Conservation (phyloP, 1,140 invertebrate genomes). For the Lethocerus indicus region DNA sequence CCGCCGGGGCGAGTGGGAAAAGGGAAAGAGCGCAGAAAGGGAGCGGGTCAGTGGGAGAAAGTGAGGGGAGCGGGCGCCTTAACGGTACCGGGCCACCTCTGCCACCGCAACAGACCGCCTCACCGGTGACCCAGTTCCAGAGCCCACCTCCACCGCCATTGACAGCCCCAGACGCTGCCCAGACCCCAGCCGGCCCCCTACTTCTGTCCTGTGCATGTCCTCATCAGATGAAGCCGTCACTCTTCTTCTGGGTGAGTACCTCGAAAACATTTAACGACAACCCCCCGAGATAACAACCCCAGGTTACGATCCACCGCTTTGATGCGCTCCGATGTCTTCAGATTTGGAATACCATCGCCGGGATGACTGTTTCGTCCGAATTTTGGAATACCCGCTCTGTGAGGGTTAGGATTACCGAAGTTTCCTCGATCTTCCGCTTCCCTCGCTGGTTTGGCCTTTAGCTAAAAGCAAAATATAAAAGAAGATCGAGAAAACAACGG, state of each 20-base stretch:
- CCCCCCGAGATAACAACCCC: not conserved
- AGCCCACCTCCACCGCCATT: too few species aligned
- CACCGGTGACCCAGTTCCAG: conserved; percentile 2
- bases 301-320: not conserved
- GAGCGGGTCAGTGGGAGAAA: not conserved
- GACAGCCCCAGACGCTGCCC: not conserved
- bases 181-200: not conserved
- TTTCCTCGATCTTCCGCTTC: not conserved
- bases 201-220: not conserved
- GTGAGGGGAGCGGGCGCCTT: not conserved
- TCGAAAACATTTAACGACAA: not conserved
- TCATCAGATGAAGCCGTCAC: conserved; percentile 11
- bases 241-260: conserved; percentile 12
- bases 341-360: not conserved
- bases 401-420: conserved; percentile 41
- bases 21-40: conserved; percentile 5
- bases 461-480: too few species aligned
- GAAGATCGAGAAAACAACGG: too few species aligned
- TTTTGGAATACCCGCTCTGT: conserved; percentile 63
- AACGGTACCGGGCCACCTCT: too few species aligned
- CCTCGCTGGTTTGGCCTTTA: too few species aligned
- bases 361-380: conserved; percentile 34
- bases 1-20: not conserved
- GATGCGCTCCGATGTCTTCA: not conserved
- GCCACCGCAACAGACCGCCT: too few species aligned